Evolutionary conservation across 2,888 invertebrate genomes (phyloP).

Genomic region (Geophilus truncorum): DNA sequence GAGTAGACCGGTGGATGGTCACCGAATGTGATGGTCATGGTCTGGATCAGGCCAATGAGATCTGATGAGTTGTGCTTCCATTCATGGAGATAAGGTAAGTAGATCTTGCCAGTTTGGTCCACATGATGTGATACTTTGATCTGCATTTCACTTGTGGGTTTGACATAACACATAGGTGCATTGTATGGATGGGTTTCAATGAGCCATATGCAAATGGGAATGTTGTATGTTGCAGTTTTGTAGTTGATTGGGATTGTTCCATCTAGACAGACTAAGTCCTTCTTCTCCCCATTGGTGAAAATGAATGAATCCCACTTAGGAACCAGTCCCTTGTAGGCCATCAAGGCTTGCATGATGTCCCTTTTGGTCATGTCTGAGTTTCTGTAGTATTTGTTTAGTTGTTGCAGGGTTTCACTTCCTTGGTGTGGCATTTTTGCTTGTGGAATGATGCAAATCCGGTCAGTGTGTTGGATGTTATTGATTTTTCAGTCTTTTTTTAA

Average conservation of each 20-base stretch:
- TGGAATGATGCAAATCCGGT: too few species aligned
- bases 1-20: slow-evolving; percentile 82
- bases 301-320: slow-evolving; percentile 60
- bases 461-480: too few species aligned
- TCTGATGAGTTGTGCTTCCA: slow-evolving; percentile 82
- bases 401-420: slow-evolving; percentile 2
- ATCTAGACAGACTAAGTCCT: slow-evolving; percentile 73
- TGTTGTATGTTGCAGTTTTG: slow-evolving; percentile 83
- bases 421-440: background rate
- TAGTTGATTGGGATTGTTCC: slow-evolving; percentile 91
- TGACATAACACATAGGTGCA: slow-evolving; percentile 83
- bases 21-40: slow-evolving; percentile 86
- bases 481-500: too few species aligned
- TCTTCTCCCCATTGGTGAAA: slow-evolving; percentile 79
- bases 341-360: slow-evolving; percentile 61
- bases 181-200: slow-evolving; percentile 96
- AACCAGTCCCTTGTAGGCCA: slow-evolving; percentile 61
- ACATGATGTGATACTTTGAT: slow-evolving; percentile 92
- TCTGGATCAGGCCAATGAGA: slow-evolving; percentile 78
- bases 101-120: slow-evolving; percentile 91
- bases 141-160: slow-evolving; percentile 90
- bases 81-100: slow-evolving; percentile 92
- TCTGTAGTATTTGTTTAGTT: slow-evolving; percentile 54
- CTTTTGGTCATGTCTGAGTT: slow-evolving; percentile 62
- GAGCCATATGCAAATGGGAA: slow-evolving; percentile 92